phyloP scores from a whole-genome alignment of 2,797 vertebrate species.

The Rhabdophis nuchalis region DNA sequence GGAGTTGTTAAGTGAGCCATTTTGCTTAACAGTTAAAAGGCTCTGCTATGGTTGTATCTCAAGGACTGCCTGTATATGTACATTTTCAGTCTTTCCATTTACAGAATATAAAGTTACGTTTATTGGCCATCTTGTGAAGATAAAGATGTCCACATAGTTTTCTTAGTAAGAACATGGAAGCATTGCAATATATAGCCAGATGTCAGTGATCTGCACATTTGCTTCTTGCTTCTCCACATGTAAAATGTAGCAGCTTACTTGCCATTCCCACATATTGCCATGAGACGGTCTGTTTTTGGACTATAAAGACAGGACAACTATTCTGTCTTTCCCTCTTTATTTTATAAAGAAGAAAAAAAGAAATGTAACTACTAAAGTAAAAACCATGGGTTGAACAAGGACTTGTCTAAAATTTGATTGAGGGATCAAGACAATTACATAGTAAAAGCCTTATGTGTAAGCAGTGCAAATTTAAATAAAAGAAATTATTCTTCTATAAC shows the following conservation, averaged over 20 bases:
- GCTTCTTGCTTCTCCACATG: background rate
- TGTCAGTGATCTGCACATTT: background rate
- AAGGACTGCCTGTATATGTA: background rate
- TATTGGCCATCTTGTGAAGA: background rate
- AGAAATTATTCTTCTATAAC: background rate
- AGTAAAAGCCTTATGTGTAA: background rate
- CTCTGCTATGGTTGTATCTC: background rate
- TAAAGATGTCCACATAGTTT: background rate
- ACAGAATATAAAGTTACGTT: background rate
- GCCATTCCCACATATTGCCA: background rate
- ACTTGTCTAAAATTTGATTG: background rate
- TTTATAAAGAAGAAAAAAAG: background rate
- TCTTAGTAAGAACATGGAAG: background rate
- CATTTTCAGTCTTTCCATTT: background rate
- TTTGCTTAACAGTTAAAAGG: background rate
- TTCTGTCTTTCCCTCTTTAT: background rate
- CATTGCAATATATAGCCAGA: background rate
- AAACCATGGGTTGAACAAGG: background rate
- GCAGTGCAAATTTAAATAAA: background rate
- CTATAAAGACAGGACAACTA: background rate
- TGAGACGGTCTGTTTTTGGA: background rate
- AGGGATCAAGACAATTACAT: background rate
- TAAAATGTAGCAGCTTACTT: background rate
- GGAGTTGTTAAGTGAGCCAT: background rate
- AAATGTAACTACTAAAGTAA: background rate